Evolutionary conservation across 2,797 vertebrate species (phyloP).

Genomic region (Mionectes olivaceus): DNA sequence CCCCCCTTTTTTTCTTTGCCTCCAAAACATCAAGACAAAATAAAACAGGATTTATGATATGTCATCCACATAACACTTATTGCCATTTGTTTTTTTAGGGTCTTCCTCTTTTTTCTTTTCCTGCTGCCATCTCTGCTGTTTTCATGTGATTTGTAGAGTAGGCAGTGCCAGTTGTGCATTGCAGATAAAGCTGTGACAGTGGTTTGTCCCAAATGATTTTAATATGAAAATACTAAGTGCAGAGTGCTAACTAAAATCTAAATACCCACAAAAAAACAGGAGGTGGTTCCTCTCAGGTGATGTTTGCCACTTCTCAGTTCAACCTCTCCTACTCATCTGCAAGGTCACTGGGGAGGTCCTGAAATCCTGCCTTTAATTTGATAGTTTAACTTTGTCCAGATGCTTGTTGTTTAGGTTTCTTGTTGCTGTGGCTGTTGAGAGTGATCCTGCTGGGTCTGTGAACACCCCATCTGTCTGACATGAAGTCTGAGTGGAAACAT

Average conservation of each 20-base stretch:
- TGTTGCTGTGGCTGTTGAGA: not conserved
- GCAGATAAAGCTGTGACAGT: not conserved
- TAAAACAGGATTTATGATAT: not conserved
- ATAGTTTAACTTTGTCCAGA: not conserved
- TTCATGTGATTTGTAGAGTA: not conserved
- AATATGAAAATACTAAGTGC: not conserved
- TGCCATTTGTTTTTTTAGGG: not conserved
- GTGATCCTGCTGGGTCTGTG: not conserved
- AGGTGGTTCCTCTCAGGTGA: not conserved
- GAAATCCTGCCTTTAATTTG: not conserved
- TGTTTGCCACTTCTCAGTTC: not conserved
- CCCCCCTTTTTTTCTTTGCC: not conserved
- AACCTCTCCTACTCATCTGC: not conserved
- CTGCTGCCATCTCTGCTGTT: not conserved
- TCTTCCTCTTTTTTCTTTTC: not conserved
- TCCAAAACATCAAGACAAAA: not conserved
- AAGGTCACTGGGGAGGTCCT: not conserved
- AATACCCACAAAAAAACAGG: not conserved
- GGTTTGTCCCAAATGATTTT: not conserved
- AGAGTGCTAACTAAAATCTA: not conserved
- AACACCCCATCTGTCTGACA: not conserved
- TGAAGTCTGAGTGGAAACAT: not conserved
- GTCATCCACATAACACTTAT: accelerated
- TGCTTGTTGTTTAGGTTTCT: not conserved
- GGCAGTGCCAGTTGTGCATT: not conserved